Base-by-base conservation (phyloP, 2,113 vertebrate species). In the Notechis scutatus region DNA sequence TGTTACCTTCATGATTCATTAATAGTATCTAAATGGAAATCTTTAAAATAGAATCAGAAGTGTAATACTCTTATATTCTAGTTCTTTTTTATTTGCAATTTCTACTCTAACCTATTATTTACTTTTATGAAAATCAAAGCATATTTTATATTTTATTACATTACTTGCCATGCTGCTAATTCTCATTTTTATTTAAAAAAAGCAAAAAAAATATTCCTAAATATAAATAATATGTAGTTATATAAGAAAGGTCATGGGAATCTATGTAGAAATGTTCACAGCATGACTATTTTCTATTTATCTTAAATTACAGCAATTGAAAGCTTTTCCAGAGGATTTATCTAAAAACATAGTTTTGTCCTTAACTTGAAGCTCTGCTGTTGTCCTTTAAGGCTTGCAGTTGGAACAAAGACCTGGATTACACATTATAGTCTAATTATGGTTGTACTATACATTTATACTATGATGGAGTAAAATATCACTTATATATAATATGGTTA, bases 1-100 rank as follows among this genome's bases (percentile, higher is more conserved):
- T 81, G 91, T 81, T 61, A 81, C 21, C 29, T 59, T 94, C 23
- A 81, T 55, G 55, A 92, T 90, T 85, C 18, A 52, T 57, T 90
- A 59, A 57, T 6, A n/a, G 45, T 64, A 92, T 9, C 24, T 61
- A 39, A 89, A 64, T 34, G 10, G 47, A 87, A 50, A 52, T 56
- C 52, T 90, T 92, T 69, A 74, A 92, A 87, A 92, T 54, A 93
- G 12, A 64, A 90, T 50, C 59, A 55, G 29, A 74, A 69, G 15
- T 45, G 39, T 94, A 21, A 56, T 87, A 90, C 3, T 87, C 21
- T 88, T 4, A 42, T 93, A 15, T 3, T 59, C 12, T 42, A 29
- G 34, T 42, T 42, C 18, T 26, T 86, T 39, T 50, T 14, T 86
- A 29, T 88, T 88, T 26, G 14, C 15, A 88, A 55, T 54, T 88